phyloP scores from a whole-genome alignment of 2,113 vertebrate genomes.

The Oxygymnocypris stewartii region DNA sequence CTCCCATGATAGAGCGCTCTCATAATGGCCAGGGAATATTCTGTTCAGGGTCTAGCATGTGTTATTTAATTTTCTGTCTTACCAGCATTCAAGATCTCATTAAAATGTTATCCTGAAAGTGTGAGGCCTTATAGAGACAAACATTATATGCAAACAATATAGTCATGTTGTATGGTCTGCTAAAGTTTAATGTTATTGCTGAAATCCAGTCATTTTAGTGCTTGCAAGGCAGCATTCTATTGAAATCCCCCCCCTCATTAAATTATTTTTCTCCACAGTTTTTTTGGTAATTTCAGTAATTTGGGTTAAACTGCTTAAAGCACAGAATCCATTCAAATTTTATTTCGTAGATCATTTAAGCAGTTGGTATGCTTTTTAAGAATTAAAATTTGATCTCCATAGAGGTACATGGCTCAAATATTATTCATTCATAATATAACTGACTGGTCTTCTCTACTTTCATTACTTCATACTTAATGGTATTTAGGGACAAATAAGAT shows the following conservation, averaged over 20 bases:
- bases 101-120: conserved; percentile 62
- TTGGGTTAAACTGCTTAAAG: not conserved
- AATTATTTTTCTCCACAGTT: not conserved
- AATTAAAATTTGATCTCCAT: not conserved
- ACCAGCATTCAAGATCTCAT: conserved; percentile 72
- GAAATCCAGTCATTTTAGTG: not conserved
- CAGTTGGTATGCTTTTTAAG: not conserved
- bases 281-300: not conserved
- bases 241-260: not conserved
- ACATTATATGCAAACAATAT: conserved; percentile 3
- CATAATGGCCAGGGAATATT: conserved; percentile 65
- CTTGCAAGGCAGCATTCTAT: not conserved
- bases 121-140: conserved; percentile 49
- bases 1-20: conserved; percentile 43
- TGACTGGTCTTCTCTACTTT: not conserved
- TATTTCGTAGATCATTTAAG: not conserved
- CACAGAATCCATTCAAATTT: not conserved
- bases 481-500: not conserved
- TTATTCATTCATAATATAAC: not conserved
- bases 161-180: conserved; percentile 32
- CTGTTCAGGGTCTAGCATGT: conserved; percentile 65
- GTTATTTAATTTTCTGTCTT: conserved; percentile 71
- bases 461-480: not conserved
- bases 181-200: not conserved
- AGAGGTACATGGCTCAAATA: not conserved